phyloP scores from a whole-genome alignment of 2,113 vertebrate genomes.

The Columba janthina region DNA sequence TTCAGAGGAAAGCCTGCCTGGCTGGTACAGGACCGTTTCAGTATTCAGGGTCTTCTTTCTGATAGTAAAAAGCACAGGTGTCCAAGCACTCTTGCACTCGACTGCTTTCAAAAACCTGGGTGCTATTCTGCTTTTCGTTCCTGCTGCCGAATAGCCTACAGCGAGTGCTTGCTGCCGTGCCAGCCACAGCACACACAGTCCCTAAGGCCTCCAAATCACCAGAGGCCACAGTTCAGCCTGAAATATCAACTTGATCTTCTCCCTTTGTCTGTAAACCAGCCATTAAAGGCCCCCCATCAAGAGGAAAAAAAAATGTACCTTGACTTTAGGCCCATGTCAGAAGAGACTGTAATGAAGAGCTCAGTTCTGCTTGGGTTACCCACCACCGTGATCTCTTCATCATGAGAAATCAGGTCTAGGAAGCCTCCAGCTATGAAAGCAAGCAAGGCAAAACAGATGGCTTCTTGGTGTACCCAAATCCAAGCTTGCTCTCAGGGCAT shows the following conservation, averaged over 20 bases:
- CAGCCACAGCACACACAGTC: neutral
- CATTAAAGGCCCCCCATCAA: neutral
- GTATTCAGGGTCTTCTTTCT: neutral
- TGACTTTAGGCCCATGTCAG: neutral
- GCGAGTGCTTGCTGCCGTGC: neutral
- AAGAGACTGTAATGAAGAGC: neutral
- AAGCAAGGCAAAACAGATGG: conserved; percentile 27
- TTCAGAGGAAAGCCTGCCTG: too few species aligned
- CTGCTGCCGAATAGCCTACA: neutral
- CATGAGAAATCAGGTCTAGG: neutral
- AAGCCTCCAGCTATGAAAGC: conserved; percentile 17
- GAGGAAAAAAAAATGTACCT: neutral
- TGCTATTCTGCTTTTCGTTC: neutral
- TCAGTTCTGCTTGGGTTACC: neutral
- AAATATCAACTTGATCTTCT: neutral
- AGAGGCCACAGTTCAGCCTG: neutral
- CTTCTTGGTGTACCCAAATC: neutral
- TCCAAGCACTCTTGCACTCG: neutral
- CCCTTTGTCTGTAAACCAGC: neutral
- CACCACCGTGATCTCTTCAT: neutral
- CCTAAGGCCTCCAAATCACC: neutral
- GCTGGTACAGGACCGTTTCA: neutral
- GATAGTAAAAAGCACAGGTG: neutral
- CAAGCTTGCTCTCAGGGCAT: neutral
- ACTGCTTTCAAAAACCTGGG: neutral